These are phyloP conservation scores for Koerneria pararmatus DNA, from an alignment of 2,888 invertebrate genomes.

Conservation along the genomic window DNA sequence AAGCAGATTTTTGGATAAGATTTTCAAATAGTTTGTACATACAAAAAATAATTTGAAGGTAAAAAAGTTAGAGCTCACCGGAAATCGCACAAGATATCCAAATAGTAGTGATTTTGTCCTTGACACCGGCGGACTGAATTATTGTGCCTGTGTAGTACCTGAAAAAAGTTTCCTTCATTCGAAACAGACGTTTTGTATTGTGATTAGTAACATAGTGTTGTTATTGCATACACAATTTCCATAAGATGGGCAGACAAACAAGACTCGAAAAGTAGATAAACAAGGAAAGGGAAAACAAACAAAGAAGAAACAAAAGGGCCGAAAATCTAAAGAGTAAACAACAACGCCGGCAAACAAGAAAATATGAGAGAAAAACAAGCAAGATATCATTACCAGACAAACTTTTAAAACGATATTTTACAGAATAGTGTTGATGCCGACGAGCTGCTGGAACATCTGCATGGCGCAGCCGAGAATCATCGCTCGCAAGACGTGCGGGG, in stretches of 20 bases:
- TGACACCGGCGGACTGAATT: slow-evolving; percentile 63
- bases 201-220: not conserved
- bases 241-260: not conserved
- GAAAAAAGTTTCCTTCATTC: not conserved
- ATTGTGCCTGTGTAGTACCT: slow-evolving; percentile 67
- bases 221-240: no score
- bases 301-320: no score
- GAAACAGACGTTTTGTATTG: not conserved
- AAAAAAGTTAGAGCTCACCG: slow-evolving; percentile 57
- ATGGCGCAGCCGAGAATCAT: slow-evolving; percentile 64
- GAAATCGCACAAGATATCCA: slow-evolving; percentile 61
- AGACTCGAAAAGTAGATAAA: not conserved
- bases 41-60: not conserved
- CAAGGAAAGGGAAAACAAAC: not conserved
- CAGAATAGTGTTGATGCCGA: slow-evolving; percentile 67
- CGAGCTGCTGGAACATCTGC: slow-evolving; percentile 65
- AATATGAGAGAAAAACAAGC: no score
- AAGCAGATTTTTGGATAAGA: not conserved
- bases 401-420: slow-evolving; percentile 30
- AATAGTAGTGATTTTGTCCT: slow-evolving; percentile 62
- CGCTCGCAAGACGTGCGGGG: slow-evolving; percentile 57
- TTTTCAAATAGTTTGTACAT: not conserved
- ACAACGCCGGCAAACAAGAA: no score
- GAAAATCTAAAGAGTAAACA: no score
- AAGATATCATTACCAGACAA: no score